These are phyloP conservation scores for Hermaeophaga mercurialis DNA, from an alignment of 2,888 invertebrate genomes.

Conservation along the genomic window DNA sequence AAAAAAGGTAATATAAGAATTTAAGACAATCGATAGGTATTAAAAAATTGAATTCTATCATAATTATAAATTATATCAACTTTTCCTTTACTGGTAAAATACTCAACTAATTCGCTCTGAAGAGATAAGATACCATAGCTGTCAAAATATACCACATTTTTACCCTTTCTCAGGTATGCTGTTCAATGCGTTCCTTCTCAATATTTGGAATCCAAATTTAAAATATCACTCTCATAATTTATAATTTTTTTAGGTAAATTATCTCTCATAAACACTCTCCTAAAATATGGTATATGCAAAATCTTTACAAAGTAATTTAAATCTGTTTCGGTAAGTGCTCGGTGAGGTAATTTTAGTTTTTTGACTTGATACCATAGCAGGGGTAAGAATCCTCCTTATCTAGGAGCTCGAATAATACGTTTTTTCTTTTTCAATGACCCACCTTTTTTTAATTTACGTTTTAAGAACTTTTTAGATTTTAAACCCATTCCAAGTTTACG, in stretches of 20 bases:
- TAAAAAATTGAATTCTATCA: neutral
- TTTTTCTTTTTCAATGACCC: too few species aligned
- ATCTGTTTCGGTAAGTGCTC: neutral
- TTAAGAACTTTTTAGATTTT: too few species aligned
- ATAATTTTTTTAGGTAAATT: too few species aligned
- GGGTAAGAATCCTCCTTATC: too few species aligned
- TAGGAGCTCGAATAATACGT: too few species aligned
- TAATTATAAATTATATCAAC: too few species aligned
- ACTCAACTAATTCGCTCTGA: neutral
- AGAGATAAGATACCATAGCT: conserved; percentile 6
- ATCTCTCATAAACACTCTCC: too few species aligned
- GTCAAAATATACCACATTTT: conserved; percentile 1
- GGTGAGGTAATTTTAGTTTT: conserved; percentile 1
- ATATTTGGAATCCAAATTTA: neutral
- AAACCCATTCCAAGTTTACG: conserved; percentile 40
- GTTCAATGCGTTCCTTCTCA: neutral
- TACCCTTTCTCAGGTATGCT: neutral
- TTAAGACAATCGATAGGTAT: neutral
- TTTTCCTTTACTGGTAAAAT: conserved; percentile 5
- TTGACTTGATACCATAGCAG: neutral
- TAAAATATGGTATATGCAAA: too few species aligned
- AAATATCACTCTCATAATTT: neutral
- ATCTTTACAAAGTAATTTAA: neutral
- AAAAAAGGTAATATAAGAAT: neutral
- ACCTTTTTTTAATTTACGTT: too few species aligned